Base-by-base conservation (phyloP, 2,113 vertebrate genomes). In the Amazona vittata region DNA sequence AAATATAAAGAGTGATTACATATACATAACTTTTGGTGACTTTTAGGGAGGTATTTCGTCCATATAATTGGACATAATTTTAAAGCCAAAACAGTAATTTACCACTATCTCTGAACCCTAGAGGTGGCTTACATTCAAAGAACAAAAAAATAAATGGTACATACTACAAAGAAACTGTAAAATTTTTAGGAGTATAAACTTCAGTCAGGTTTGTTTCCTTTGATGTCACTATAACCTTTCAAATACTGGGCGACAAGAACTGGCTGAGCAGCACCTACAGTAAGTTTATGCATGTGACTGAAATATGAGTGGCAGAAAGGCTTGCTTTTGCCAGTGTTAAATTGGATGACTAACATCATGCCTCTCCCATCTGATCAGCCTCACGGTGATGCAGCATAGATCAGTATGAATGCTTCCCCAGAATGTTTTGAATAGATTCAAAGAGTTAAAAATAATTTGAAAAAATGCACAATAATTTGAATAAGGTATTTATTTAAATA, bases 31-130 rank as follows among this genome's bases (percentile, higher is more conserved):
- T 49, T 77, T 83, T 91, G 64, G 82, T 90, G 77, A 91, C 82
- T 97, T 94, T 85, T 41, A 93, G 28, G 70, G 84, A 85, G n/a
- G 52, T 50, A 77, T 65, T 94, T 35, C 87, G 70, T 84, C 70
- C 84, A 95, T 78, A 76, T 82, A 91, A 93, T n/a, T 91, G 82
- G 74, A 94, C 91, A 62, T 52, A 8, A 86, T 92, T 90, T 94
- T 71, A 81, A 94, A 94, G 90, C 63, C 87, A 91, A 96, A 96
- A 91, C 2, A 95, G 83, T 90, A 79, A 96, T 96, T 93, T 94
- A 84, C 80, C 82, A 93, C 50, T 60, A 86, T n/a, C 43, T 91
- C 62, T 83, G 67, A 87, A 91, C 53, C 49, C 41, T 83, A 89
- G 70, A 95, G 78, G 49, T 82, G 77, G 86, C 24, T 71, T 76